Base-by-base conservation (phyloP, 2,888 invertebrate species). In the Machimus atricapillus region DNA sequence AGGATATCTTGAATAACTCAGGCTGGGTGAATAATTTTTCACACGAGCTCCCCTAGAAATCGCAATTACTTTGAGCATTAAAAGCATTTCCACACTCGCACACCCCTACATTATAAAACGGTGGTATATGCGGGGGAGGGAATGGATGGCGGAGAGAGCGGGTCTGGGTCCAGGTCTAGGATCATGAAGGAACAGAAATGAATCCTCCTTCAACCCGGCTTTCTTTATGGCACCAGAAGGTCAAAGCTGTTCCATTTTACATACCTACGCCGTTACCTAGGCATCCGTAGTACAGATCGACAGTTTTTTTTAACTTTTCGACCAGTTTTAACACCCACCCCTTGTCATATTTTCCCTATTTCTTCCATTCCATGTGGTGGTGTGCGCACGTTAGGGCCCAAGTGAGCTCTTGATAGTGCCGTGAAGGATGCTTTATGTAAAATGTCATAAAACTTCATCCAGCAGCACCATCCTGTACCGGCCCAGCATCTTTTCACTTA, bases 31-130 rank as follows among this genome's bases (percentile, higher is more conserved):
- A 66, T 58, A 82, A 82, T 82, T 82, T 82, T 82, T 82, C 82
- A 82, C 34, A n/a, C 19, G 82, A 58, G 27, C n/a, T 82, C 58
- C 58, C 37, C 58, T 19, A 34, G 37, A 82, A 82, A 82, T 82
- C 66, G 82, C 58, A 58, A 58, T 82, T 82, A 82, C 82, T 82
- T 82, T 82, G 66, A 82, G 82, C 82, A 82, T 82, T 82, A 82
- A 37, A 19, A 82, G 16, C 37, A 66, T 82, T 81, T 81, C 52
- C 52, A 82, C 82, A n/a, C 58, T 27, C 66, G 66, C 66, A 66
- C 66, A 66, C 12, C 66, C 66, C 66, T 66, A 66, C 27, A 66
- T 66, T 66, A 27, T 66, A 66, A 66, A 66, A 19, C 23, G 66
- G 19, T 9, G 56, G 2, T 56, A 4, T 56, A 2, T 8, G 58